These are phyloP conservation scores for Nilaparvata lugens DNA, from an alignment of 1,140 invertebrate genomes.

Conservation along the genomic window DNA sequence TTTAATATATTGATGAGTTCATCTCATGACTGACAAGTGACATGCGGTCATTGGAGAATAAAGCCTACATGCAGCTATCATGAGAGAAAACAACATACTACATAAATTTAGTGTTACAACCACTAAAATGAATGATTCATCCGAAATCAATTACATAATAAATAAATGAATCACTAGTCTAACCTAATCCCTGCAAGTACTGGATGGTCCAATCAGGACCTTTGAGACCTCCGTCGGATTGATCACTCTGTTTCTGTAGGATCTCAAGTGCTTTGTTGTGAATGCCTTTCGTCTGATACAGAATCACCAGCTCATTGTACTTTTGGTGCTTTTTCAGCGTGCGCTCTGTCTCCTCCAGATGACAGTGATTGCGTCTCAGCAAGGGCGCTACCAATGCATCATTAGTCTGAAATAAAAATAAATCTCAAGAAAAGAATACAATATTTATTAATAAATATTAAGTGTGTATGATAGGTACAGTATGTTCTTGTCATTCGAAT, in stretches of 20 bases:
- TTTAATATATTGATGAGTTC: too few species aligned
- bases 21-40: too few species aligned
- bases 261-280: conserved; percentile 88
- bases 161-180: conserved; percentile 9
- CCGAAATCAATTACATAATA: too few species aligned
- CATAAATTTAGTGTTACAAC: too few species aligned
- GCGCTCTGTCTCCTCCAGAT: conserved; percentile 87
- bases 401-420: conserved; percentile 62
- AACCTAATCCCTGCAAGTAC: conserved; percentile 86
- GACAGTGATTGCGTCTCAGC: conserved; percentile 88
- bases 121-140: too few species aligned
- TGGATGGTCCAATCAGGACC: conserved; percentile 76
- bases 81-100: too few species aligned
- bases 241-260: conserved; percentile 68
- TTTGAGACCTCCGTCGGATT: conserved; percentile 64
- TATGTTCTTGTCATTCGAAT: too few species aligned
- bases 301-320: conserved; percentile 86
- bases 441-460: too few species aligned
- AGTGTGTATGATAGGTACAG: too few species aligned
- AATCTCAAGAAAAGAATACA: too few species aligned
- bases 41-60: too few species aligned
- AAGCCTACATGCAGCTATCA: too few species aligned
- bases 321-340: conserved; percentile 80
- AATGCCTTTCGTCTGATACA: conserved; percentile 81
- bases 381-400: conserved; percentile 86